Base-by-base conservation (phyloP, 2,888 invertebrate genomes). In the Thymelicus acteon region DNA sequence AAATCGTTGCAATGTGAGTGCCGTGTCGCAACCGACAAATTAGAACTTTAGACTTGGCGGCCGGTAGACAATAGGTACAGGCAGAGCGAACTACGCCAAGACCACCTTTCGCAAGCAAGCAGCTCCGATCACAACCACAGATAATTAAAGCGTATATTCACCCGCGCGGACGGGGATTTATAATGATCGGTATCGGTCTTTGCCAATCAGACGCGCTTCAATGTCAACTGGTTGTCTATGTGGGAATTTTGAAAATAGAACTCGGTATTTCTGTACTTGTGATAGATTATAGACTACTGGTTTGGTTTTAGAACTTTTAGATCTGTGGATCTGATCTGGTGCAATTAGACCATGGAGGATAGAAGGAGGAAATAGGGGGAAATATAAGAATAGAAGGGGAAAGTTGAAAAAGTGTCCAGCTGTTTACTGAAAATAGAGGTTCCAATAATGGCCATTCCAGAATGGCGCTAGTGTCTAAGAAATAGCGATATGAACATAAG, bases 81-180 rank as follows among this genome's bases (percentile, higher is more conserved):
- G 37, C 10, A 47, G 19, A 24, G 54, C 5, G 37, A 52, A 7
- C 54, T 24, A 71, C 60, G 66, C 71, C 71, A 71, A 71, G 66
- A 61, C 39, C 48, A 62, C 54, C 71, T 71, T 71, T 71, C 71
- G 71, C 71, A 71, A 71, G 71, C 69, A 66, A 72, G 54, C 68
- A 64, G 48, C 40, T 72, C 65, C 49, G 57, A 66, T 48, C 71
- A 65, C 71, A 65, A 47, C 60, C 71, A 65, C 71, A 71, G 72
- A 73, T 74, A 75, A 76, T 77, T 77, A 77, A 73, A 72, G 71
- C 40, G 73, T 65, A 73, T 76, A 64, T 60, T 66, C 61, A 66
- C 52, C 70, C 68, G 31, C 63, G 64, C 60, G 47, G 60, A 65
- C 65, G 39, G 13, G 68, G 73, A 73, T 75, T 75, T 73, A 73